Evolutionary conservation across 2,797 vertebrate genomes (phyloP).

Genomic region (Siniperca obscura): DNA sequence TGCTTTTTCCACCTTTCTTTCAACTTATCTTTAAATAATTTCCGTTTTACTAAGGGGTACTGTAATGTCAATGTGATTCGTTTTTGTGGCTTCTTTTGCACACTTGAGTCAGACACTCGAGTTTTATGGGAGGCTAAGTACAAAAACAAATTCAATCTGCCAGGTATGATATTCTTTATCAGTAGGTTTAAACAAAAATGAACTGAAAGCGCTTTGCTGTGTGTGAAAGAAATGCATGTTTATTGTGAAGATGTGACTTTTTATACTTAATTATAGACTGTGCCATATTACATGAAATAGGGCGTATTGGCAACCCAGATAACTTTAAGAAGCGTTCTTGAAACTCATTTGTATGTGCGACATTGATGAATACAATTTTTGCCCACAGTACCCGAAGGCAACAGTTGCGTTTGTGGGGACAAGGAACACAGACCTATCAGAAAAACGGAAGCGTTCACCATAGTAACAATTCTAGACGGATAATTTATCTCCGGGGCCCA

Average conservation of each 20-base stretch:
- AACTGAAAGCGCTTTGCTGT: not conserved
- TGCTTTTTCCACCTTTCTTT: too few relatives aligned
- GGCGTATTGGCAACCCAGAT: not conserved
- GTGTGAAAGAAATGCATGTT: not conserved
- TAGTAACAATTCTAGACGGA: slow-evolving; percentile 18
- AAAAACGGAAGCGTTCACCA: slow-evolving; percentile 32
- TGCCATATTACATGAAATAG: not conserved
- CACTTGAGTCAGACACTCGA: not conserved
- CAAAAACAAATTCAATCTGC: not conserved
- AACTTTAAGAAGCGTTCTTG: not conserved
- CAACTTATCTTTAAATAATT: too few relatives aligned
- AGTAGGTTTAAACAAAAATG: not conserved
- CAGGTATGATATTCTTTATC: not conserved
- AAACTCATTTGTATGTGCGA: not conserved
- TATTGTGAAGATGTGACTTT: not conserved
- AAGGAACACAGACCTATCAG: not conserved
- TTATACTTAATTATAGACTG: not conserved
- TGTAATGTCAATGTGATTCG: too few relatives aligned
- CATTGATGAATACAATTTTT: fast-evolving
- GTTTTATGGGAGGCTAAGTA: too few relatives aligned
- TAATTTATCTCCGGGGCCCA: not conserved
- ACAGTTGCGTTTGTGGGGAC: slow-evolving; percentile 21
- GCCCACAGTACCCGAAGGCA: not conserved
- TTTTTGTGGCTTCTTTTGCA: too few relatives aligned
- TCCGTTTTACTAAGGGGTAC: too few relatives aligned